Percentiles rank a stretch among this genome's conserved stretches.
Evolutionary conservation across 2,888 invertebrate genomes (phyloP).

Genomic region (Acrocyrtus sp.): DNA sequence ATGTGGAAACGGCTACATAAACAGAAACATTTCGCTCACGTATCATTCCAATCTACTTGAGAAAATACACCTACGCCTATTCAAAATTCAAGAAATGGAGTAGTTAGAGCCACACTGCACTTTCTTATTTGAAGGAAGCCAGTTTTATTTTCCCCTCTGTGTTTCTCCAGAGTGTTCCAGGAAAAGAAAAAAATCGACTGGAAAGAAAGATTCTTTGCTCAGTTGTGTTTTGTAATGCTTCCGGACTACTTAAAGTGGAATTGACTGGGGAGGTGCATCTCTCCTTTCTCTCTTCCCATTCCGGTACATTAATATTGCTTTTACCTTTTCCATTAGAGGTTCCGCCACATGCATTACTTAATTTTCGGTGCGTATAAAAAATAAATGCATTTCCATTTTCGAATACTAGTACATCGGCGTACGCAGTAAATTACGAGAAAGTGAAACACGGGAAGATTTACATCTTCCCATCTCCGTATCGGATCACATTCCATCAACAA

Average conservation of each 20-base stretch:
- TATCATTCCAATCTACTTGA: neutral
- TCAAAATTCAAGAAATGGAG: neutral
- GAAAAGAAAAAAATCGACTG: neutral
- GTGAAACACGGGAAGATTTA: neutral
- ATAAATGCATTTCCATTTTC: neutral
- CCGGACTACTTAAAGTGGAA: neutral
- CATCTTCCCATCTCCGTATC: neutral
- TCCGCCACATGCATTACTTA: neutral
- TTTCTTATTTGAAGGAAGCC: too few relatives aligned
- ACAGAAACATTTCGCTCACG: too few relatives aligned
- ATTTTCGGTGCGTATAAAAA: too few relatives aligned
- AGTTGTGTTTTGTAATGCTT: neutral
- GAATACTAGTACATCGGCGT: neutral
- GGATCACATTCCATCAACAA: neutral
- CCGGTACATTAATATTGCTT: neutral
- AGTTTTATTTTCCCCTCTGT: too few relatives aligned
- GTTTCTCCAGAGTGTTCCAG: neutral
- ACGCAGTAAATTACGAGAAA: neutral
- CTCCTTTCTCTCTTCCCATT: neutral
- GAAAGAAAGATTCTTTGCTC: neutral
- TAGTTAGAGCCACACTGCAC: neutral
- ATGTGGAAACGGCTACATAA: too few relatives aligned
- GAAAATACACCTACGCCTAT: neutral
- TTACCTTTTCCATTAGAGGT: neutral
- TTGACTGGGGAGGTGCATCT: neutral